Base-by-base conservation (phyloP, 2,113 vertebrate genomes). In the Sterrhoptilus dennistouni region DNA sequence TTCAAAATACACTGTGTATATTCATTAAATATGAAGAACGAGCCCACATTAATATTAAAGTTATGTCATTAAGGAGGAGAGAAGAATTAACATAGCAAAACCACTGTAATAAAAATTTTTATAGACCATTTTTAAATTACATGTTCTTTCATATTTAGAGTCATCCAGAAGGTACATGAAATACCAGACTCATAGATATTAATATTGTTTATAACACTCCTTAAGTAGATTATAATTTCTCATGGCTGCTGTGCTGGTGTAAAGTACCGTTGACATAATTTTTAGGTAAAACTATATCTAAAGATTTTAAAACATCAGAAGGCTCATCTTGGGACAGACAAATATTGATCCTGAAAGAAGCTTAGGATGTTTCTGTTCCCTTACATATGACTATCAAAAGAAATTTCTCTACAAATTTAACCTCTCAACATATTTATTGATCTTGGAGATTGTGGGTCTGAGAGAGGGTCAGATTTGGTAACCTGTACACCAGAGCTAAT, bases 11-110 rank as follows among this genome's bases (percentile, higher is more conserved):
- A 93, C 27, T n/a, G 61, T 60, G 28, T 83, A 80, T 92, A 83
- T 94, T 81, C 42, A 65, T 94, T 71, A 95, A 97, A 96, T 80
- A 79, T 23, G 54, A 65, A 91, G 59, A 82, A 90, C 91, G 15
- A 91, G 9, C 47, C 54, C 65, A 56, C 69, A 27, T 63, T 69
- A 76, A 74, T 97, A 86, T 95, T 96, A 92, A 92, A 95, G 71
- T 93, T 94, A 91, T 93, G 42, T 87, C 47, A 92, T 89, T 84
- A 90, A 92, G 84, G 68, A 93, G 28, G 64, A 89, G 70, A 57
- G 75, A 33, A 87, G 20, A 95, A 52, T 81, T 96, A 92, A 50
- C 29, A 72, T 25, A 95, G 33, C 57, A 89, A 96, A 96, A 61
- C 31, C 59, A 60, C 76, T 33, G 12, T 10, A 71, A 12, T 84